Percentiles rank a stretch among this genome's conserved stretches.
Conservation (phyloP, 2,113 vertebrate species). For the Hydrochoerus hydrochaeris region DNA sequence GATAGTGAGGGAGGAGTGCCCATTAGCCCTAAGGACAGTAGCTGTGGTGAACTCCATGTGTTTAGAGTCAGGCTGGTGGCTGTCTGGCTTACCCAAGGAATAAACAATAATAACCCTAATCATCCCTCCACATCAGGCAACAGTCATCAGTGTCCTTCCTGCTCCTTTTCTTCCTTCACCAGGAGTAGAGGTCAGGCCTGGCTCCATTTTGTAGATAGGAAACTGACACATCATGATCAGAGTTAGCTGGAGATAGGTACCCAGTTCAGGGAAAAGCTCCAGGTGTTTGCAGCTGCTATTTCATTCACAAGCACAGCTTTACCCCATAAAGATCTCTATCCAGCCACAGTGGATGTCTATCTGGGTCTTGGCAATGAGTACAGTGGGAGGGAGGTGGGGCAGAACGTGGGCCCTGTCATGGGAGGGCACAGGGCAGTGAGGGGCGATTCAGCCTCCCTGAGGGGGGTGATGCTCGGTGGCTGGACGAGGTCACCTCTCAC, state of each 20-base stretch:
- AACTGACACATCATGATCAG: constrained; percentile 52
- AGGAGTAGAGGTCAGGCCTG: constrained; percentile 31
- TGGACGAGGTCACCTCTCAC: constrained; percentile 29
- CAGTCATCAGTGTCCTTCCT: constrained; percentile 44
- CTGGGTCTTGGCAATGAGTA: constrained; percentile 56
- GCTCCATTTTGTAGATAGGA: constrained; percentile 53
- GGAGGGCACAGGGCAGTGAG: constrained; percentile 50
- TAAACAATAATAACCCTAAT: constrained; percentile 71
- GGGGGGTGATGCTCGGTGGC: not conserved
- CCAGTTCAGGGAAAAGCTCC: not conserved
- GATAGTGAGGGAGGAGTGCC: not conserved
- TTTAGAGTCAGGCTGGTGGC: constrained; percentile 60
- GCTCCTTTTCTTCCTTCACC: not conserved
- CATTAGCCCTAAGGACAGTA: constrained; percentile 23
- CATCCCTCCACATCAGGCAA: constrained; percentile 38
- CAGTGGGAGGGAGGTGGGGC: constrained; percentile 35
- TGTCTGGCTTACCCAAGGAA: constrained; percentile 64
- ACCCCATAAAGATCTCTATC: constrained; percentile 76
- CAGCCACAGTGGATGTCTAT: constrained; percentile 65
- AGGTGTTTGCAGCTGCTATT: constrained; percentile 39
- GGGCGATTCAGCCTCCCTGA: constrained; percentile 31
- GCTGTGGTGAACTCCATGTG: not conserved
- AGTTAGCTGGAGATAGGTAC: not conserved
- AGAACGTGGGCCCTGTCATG: not conserved
- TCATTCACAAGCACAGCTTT: constrained; percentile 51